phyloP scores from a whole-genome alignment of 2,113 vertebrate species.

The Lepisosteus osseus region DNA sequence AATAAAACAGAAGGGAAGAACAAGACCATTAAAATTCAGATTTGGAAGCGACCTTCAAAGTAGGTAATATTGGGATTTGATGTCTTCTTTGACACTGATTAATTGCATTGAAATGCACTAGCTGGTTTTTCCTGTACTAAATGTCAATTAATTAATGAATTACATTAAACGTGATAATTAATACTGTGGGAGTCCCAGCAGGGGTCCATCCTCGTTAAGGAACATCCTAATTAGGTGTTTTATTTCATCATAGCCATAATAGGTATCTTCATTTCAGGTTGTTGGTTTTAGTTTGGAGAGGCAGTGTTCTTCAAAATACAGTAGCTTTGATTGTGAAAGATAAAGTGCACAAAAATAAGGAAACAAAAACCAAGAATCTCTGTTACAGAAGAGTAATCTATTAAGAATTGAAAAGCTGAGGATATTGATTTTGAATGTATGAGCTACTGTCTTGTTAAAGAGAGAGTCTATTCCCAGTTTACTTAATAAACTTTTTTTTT shows the following conservation, averaged over 20 bases:
- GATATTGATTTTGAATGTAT: constrained; percentile 16
- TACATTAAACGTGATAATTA: constrained; percentile 65
- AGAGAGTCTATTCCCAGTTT: constrained; percentile 1
- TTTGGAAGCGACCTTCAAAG: constrained; percentile 38
- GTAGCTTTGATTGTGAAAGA: not conserved
- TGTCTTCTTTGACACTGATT: constrained; percentile 59
- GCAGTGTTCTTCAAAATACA: too few species aligned
- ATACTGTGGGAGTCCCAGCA: constrained; percentile 51
- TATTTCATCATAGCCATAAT: constrained; percentile 5
- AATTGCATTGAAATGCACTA: constrained; percentile 54
- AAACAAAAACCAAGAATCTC: too few species aligned
- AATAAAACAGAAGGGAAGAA: constrained; percentile 18
- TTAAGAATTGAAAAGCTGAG: constrained; percentile 1
- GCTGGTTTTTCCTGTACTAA: constrained; percentile 53
- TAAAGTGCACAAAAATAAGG: not conserved
- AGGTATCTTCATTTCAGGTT: constrained; percentile 19
- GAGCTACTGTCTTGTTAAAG: constrained; percentile 14
- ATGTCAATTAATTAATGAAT: constrained; percentile 68
- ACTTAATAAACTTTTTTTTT: constrained; percentile 11
- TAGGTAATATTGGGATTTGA: constrained; percentile 50
- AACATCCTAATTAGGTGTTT: constrained; percentile 25
- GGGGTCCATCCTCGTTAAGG: constrained; percentile 24
- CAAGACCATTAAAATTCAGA: constrained; percentile 47
- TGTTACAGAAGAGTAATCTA: not conserved
- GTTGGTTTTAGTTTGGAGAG: not conserved